Evolutionary conservation across 1,140 invertebrate species (phyloP).

Genomic region (Papilio machaon): DNA sequence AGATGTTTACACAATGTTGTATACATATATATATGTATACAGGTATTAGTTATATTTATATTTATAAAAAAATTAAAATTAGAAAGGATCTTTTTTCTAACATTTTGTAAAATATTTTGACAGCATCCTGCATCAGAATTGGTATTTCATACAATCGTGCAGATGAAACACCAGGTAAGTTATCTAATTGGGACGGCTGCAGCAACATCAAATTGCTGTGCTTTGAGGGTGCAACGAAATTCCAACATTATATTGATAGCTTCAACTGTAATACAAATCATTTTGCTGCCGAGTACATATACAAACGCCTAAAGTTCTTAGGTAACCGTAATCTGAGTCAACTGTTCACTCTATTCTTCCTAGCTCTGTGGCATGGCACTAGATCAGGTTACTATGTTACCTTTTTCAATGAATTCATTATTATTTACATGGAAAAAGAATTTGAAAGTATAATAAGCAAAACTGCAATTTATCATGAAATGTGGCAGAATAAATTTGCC

Average conservation of each 20-base stretch:
- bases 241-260: constrained; percentile 92
- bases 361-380: constrained; percentile 97
- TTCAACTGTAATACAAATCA: constrained; percentile 97
- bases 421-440: constrained; percentile 93
- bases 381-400: constrained; percentile 95
- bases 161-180: constrained; percentile 73
- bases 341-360: constrained; percentile 89
- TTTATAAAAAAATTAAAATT: background rate
- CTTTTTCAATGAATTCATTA: constrained; percentile 95
- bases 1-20: background rate
- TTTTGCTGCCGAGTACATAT: constrained; percentile 96
- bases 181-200: constrained; percentile 91
- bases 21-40: background rate
- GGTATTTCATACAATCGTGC: constrained; percentile 93
- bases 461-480: constrained; percentile 76
- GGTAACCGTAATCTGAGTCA: constrained; percentile 94
- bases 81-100: background rate
- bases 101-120: constrained; percentile 44
- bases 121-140: constrained; percentile 83
- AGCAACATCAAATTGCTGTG: constrained; percentile 90
- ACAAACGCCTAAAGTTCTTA: constrained; percentile 95
- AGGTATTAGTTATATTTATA: background rate
- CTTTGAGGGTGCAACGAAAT: constrained; percentile 91
- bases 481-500: constrained; percentile 70
- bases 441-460: constrained; percentile 81